A percentile compares a stretch with the other conserved stretches of the same genome.
phyloP scores from a whole-genome alignment of 2,888 invertebrate genomes.

The Apomyelois bistriatella region DNA sequence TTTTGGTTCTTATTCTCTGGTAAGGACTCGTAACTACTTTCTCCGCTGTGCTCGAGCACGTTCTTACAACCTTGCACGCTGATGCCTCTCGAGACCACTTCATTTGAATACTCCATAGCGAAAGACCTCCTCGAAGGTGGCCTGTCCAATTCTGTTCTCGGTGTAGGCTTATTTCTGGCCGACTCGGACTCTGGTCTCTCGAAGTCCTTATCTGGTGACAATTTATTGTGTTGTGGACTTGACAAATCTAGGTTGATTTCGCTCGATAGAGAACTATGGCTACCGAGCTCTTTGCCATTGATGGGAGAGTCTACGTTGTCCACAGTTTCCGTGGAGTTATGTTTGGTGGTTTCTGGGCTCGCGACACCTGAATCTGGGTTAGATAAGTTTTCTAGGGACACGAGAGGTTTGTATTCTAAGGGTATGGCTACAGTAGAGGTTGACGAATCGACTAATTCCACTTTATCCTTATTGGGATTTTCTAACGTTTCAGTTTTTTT shows the following conservation, averaged over 20 bases:
- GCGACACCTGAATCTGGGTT: slow-evolving; percentile 78
- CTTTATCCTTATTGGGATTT: slow-evolving; percentile 76
- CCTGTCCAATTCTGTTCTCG: slow-evolving; percentile 59
- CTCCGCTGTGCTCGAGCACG: slow-evolving; percentile 58
- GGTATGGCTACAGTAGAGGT: slow-evolving; percentile 54
- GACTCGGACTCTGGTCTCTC: slow-evolving; percentile 52
- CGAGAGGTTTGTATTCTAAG: slow-evolving; percentile 65
- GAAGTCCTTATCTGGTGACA: slow-evolving; percentile 59
- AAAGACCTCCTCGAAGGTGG: slow-evolving; percentile 61
- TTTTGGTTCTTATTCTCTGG: slow-evolving; percentile 44
- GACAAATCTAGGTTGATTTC: slow-evolving; percentile 79
- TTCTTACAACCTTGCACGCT: slow-evolving; percentile 61
- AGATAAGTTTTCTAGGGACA: slow-evolving; percentile 60
- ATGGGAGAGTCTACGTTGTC: slow-evolving; percentile 70
- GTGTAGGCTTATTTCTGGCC: background rate
- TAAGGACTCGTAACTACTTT: slow-evolving; percentile 56
- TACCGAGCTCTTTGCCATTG: slow-evolving; percentile 66
- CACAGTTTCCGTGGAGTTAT: slow-evolving; percentile 75
- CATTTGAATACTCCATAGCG: slow-evolving; percentile 62
- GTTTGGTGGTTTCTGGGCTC: slow-evolving; percentile 79
- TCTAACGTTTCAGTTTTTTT: slow-evolving; percentile 80
- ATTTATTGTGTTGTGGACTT: slow-evolving; percentile 65
- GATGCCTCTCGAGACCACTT: slow-evolving; percentile 63
- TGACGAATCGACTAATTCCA: slow-evolving; percentile 69
- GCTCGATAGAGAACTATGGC: slow-evolving; percentile 74